These are phyloP conservation scores for Drosophila gaucha DNA, from an alignment of 2,888 invertebrate genomes.

Conservation along the genomic window DNA sequence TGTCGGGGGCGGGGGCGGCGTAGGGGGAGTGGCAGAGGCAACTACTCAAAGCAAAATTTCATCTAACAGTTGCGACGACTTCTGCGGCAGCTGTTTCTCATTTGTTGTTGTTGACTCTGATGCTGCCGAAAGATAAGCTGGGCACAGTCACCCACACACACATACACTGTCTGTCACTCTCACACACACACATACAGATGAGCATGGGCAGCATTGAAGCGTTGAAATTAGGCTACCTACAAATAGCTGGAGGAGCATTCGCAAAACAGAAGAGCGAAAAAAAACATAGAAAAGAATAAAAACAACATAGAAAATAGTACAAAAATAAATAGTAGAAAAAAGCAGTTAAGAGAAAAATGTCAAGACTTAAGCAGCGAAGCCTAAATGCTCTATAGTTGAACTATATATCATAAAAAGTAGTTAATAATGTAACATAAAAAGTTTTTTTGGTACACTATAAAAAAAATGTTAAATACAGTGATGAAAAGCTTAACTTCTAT, in stretches of 20 bases:
- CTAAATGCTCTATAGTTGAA: slow-evolving; percentile 1
- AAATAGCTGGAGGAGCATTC: slow-evolving; percentile 49
- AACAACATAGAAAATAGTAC: slow-evolving; percentile 1
- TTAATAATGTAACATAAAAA: no score
- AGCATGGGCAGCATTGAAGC: slow-evolving; percentile 70
- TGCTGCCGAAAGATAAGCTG: slow-evolving; percentile 69
- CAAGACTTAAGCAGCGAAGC: neutral
- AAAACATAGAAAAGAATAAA: neutral
- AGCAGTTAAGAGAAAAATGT: slow-evolving; percentile 2
- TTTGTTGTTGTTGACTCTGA: slow-evolving; percentile 47
- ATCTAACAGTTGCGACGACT: slow-evolving; percentile 40
- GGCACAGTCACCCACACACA: slow-evolving; percentile 35
- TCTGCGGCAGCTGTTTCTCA: slow-evolving; percentile 37
- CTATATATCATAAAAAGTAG: neutral
- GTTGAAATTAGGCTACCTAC: slow-evolving; percentile 78
- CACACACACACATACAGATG: slow-evolving; percentile 6
- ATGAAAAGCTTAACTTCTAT: no score
- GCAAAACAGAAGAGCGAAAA: slow-evolving; percentile 7
- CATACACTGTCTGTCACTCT: no score
- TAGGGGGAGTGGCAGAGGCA: neutral
- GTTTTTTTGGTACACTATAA: no score
- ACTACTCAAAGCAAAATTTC: slow-evolving; percentile 15
- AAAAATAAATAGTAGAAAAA: slow-evolving; percentile 8
- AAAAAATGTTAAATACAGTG: no score
- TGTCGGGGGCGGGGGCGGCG: neutral